A percentile compares a stretch with the other conserved stretches of the same genome.
These are phyloP conservation scores for Parambassis ranga DNA, from an alignment of 2,797 vertebrate genomes.

Conservation along the genomic window DNA sequence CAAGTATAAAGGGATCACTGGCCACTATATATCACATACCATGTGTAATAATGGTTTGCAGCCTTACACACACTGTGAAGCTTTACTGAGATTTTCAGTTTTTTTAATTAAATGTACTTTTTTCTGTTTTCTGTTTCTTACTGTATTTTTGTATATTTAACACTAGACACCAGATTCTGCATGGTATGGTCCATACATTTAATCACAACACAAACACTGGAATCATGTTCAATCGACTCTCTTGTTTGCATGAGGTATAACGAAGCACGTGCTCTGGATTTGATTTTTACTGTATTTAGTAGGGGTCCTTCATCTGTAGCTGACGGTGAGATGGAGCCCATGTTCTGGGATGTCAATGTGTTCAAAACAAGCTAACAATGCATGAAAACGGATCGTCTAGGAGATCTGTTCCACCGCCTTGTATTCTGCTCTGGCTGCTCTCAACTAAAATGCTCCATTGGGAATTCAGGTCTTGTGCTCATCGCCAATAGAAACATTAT, in stretches of 20 bases:
- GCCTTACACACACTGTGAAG: not conserved
- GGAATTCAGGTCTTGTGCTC: conserved; percentile 68
- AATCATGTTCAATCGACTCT: conserved; percentile 6
- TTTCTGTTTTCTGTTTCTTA: too few species aligned
- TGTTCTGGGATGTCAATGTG: conserved; percentile 22
- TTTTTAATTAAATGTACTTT: too few species aligned
- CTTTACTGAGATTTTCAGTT: too few species aligned
- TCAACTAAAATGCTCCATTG: conserved; percentile 64
- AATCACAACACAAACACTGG: too few species aligned
- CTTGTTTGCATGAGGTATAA: conserved; percentile 6
- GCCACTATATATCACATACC: conserved; percentile 38
- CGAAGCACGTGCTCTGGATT: too few species aligned
- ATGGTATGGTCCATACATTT: too few species aligned
- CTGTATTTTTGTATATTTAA: too few species aligned
- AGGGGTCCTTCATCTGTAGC: conserved; percentile 27
- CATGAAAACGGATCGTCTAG: conserved; percentile 61
- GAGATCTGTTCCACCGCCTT: conserved; percentile 50
- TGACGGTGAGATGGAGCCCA: conserved; percentile 13
- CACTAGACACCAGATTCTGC: too few species aligned
- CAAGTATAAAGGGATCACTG: conserved; percentile 33
- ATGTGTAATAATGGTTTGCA: conserved; percentile 30
- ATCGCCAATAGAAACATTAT: conserved; percentile 65
- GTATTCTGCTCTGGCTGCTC: conserved; percentile 54
- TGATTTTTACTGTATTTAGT: conserved; percentile 34
- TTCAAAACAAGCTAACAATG: conserved; percentile 61